phyloP scores from a whole-genome alignment of 2,888 invertebrate species.

The Scaeva pyrastri region DNA sequence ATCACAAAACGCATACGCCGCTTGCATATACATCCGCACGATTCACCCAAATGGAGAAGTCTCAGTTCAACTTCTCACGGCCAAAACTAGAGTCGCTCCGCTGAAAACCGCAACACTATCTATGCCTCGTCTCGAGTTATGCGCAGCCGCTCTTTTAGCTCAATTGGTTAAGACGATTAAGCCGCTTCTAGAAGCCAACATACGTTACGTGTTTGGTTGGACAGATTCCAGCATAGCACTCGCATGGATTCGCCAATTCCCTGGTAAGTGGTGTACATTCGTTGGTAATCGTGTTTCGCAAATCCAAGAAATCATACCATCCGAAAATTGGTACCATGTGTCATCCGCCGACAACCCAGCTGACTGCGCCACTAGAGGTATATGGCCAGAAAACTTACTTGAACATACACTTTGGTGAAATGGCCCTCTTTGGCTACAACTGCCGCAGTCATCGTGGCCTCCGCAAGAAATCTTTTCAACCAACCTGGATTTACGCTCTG shows the following conservation, averaged over 20 bases:
- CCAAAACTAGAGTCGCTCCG: slow-evolving; percentile 45
- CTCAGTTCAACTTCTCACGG: slow-evolving; percentile 8
- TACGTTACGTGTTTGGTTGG: slow-evolving; percentile 22
- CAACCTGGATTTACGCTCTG: slow-evolving; percentile 1
- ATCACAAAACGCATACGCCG: slow-evolving; percentile 48
- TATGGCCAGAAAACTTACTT: neutral
- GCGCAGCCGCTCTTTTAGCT: neutral
- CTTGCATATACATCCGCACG: slow-evolving; percentile 39
- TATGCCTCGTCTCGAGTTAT: slow-evolving; percentile 16
- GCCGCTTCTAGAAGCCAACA: neutral
- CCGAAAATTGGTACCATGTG: neutral
- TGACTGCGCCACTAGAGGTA: neutral
- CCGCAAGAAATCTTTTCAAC: neutral
- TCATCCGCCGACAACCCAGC: slow-evolving; percentile 5
- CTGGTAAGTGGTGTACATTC: slow-evolving; percentile 31
- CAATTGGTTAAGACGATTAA: slow-evolving; percentile 19
- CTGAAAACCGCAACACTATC: slow-evolving; percentile 3
- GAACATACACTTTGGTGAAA: neutral
- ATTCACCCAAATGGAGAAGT: slow-evolving; percentile 23
- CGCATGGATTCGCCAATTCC: slow-evolving; percentile 24
- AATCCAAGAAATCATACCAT: slow-evolving; percentile 9
- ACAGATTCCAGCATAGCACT: slow-evolving; percentile 14
- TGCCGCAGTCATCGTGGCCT: slow-evolving; percentile 3
- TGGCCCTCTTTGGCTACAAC: neutral
- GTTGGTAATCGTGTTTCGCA: slow-evolving; percentile 17